phyloP scores from a whole-genome alignment of 2,113 vertebrate genomes.

The Caloenas nicobarica region DNA sequence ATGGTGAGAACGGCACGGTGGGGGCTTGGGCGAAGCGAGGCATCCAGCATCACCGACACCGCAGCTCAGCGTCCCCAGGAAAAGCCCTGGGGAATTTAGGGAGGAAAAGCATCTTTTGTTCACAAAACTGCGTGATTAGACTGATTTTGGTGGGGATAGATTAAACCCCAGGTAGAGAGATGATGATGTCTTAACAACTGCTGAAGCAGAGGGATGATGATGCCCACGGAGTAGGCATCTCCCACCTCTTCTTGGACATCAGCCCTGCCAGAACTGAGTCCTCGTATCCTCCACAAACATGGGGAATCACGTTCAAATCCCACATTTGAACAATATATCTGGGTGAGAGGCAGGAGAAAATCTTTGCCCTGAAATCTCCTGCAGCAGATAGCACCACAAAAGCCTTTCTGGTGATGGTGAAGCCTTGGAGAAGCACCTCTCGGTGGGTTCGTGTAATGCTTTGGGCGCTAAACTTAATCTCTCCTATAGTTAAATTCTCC shows the following conservation, averaged over 20 bases:
- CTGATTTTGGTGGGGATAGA: accelerated
- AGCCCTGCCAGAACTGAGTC: neutral
- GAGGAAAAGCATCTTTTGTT: neutral
- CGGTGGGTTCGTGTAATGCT: accelerated
- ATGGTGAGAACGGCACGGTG: neutral
- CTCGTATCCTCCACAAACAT: accelerated
- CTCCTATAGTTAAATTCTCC: neutral
- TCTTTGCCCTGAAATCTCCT: neutral
- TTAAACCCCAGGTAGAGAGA: neutral
- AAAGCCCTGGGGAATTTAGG: neutral
- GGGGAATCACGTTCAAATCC: neutral
- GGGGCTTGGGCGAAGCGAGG: neutral
- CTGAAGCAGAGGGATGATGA: neutral
- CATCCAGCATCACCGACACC: neutral
- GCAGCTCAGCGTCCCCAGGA: neutral
- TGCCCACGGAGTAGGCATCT: neutral
- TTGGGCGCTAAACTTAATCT: neutral
- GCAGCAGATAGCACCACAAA: neutral
- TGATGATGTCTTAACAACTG: neutral
- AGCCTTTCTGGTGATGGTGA: neutral
- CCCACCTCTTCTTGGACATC: neutral
- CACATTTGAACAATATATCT: neutral
- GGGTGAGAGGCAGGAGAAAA: neutral
- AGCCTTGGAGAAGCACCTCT: neutral
- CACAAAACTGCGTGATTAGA: neutral